Conservation (phyloP, 2,797 vertebrate genomes). For the Cephalopachus bancanus region DNA sequence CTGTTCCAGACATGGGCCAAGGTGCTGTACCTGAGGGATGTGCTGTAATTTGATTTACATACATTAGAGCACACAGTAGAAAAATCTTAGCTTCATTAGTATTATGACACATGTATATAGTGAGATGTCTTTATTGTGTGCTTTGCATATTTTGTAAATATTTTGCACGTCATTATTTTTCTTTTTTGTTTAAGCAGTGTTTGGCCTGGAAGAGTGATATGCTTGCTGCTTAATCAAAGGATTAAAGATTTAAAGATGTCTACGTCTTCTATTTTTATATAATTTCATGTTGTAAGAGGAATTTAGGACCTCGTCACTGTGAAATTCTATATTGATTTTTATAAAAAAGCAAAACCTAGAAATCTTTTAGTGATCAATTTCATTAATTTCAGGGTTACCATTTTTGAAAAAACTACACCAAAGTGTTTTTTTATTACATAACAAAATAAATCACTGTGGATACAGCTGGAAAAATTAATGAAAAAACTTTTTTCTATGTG, state of each 20-base stretch:
- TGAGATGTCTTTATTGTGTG: slow-evolving; percentile 90
- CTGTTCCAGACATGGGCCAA: slow-evolving; percentile 85
- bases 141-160: slow-evolving; percentile 92
- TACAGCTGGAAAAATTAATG: slow-evolving; percentile 71
- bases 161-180: slow-evolving; percentile 90
- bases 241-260: slow-evolving; percentile 92
- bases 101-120: slow-evolving; percentile 89
- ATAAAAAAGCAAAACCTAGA: slow-evolving; percentile 89
- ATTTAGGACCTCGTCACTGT: slow-evolving; percentile 91
- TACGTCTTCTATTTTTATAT: slow-evolving; percentile 92
- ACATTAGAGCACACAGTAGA: slow-evolving; percentile 89
- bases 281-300: slow-evolving; percentile 88
- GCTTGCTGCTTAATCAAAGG: slow-evolving; percentile 92
- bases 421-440: slow-evolving; percentile 71
- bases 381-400: slow-evolving; percentile 72
- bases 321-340: slow-evolving; percentile 88
- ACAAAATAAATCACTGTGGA: slow-evolving; percentile 82
- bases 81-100: slow-evolving; percentile 87
- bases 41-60: slow-evolving; percentile 87
- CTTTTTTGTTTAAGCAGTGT: slow-evolving; percentile 89
- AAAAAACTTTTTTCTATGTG: slow-evolving; percentile 71
- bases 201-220: slow-evolving; percentile 91
- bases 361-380: slow-evolving; percentile 78
- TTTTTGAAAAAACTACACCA: slow-evolving; percentile 70
- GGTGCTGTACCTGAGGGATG: slow-evolving; percentile 88